These are phyloP conservation scores for Eledone cirrhosa DNA, from an alignment of 2,888 invertebrate species.

Conservation along the genomic window DNA sequence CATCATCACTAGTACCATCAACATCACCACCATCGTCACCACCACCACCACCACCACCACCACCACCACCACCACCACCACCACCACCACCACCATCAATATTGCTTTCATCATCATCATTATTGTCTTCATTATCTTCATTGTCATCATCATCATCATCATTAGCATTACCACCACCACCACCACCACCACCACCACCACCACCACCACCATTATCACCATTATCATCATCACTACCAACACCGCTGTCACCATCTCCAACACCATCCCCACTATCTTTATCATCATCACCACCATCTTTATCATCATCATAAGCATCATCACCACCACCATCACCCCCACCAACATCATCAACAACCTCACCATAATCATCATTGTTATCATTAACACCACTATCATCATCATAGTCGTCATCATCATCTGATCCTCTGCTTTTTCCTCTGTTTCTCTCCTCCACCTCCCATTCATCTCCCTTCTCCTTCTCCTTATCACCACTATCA, in stretches of 20 bases:
- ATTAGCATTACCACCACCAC: background rate
- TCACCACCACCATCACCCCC: background rate
- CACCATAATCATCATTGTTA: no score
- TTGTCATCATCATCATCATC: slow-evolving; percentile 16
- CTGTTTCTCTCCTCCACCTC: no score
- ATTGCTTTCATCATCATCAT: background rate
- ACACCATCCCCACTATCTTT: slow-evolving; percentile 4
- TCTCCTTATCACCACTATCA: no score
- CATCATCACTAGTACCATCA: no score
- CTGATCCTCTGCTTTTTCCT: no score
- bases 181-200: background rate
- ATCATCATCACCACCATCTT: slow-evolving; percentile 25
- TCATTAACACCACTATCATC: no score
- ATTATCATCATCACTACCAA: background rate
- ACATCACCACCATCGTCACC: background rate
- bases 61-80: background rate
- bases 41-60: background rate
- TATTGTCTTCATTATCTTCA: background rate
- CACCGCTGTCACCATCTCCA: background rate
- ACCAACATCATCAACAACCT: background rate
- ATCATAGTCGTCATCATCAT: no score
- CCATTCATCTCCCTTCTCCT: no score
- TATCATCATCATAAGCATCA: no score
- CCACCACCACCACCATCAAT: background rate
- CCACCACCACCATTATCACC: slow-evolving; percentile 17